Percentiles rank a stretch among this genome's conserved stretches.
Conservation (phyloP, 2,888 invertebrate species). For the Adelphocoris suturalis region DNA sequence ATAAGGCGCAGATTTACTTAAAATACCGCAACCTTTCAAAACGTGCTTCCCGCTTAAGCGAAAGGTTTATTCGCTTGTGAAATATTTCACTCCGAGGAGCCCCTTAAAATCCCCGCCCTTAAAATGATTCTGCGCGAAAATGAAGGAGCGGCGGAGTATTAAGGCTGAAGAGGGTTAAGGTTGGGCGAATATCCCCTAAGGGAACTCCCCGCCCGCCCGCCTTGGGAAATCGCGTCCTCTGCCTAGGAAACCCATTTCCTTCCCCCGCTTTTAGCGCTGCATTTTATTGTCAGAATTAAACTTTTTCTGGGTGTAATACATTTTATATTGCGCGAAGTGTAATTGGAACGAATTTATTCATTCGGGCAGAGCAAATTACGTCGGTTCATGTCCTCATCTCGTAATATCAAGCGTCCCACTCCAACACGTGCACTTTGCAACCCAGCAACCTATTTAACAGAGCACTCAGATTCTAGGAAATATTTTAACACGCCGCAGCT, state of each 20-base stretch:
- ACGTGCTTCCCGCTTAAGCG: neutral
- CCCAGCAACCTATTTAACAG: too few relatives aligned
- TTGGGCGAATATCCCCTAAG: neutral
- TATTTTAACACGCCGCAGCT: too few relatives aligned
- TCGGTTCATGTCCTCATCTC: too few relatives aligned
- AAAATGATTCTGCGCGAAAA: slow-evolving; percentile 30
- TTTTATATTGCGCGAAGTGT: neutral
- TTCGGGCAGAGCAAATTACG: too few relatives aligned
- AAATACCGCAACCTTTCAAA: neutral
- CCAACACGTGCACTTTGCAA: too few relatives aligned
- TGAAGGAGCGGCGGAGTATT: slow-evolving; percentile 1
- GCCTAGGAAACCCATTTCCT: neutral
- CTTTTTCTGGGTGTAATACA: neutral
- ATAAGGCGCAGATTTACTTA: too few relatives aligned
- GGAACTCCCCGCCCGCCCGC: neutral
- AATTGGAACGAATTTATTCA: too few relatives aligned
- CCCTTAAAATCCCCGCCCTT: neutral
- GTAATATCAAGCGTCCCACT: too few relatives aligned
- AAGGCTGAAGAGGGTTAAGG: neutral
- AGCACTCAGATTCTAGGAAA: too few relatives aligned
- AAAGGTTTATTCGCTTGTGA: neutral
- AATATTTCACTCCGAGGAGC: neutral
- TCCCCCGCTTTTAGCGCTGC: neutral
- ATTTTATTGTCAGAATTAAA: neutral
- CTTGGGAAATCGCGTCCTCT: neutral